A percentile compares a stretch with the other conserved stretches of the same genome.
phyloP scores from a whole-genome alignment of 2,797 vertebrate species.

The Poeciliopsis presidionis region DNA sequence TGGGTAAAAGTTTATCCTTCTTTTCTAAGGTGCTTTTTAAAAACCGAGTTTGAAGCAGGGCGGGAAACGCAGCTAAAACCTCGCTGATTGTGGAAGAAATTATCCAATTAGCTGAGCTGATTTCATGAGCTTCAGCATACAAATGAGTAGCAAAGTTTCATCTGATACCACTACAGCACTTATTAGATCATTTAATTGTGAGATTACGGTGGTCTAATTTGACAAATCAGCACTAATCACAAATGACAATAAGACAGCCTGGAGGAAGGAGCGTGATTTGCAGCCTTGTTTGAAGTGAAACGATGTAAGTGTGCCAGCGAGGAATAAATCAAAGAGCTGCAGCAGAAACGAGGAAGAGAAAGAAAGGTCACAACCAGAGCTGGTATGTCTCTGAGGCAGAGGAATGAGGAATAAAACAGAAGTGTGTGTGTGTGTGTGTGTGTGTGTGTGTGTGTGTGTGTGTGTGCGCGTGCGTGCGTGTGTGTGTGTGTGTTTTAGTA shows the following conservation, averaged over 20 bases:
- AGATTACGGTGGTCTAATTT: slow-evolving; percentile 71
- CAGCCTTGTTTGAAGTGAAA: slow-evolving; percentile 12
- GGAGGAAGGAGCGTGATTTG: slow-evolving; percentile 24
- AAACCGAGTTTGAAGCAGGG: slow-evolving; percentile 28
- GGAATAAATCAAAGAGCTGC: slow-evolving; percentile 38
- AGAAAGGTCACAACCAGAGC: slow-evolving; percentile 17
- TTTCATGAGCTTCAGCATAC: slow-evolving; percentile 64
- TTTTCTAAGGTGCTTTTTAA: slow-evolving; percentile 15
- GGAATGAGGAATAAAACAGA: background rate
- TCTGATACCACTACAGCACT: slow-evolving; percentile 63
- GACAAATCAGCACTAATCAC: slow-evolving; percentile 70
- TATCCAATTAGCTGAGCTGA: slow-evolving; percentile 67
- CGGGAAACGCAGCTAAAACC: slow-evolving; percentile 48
- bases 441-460: background rate
- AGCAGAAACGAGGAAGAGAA: slow-evolving; percentile 15
- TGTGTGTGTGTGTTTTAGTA: background rate
- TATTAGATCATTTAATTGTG: slow-evolving; percentile 72
- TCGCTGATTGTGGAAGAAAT: slow-evolving; percentile 68
- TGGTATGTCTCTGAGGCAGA: background rate
- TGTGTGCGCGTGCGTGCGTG: too few species aligned
- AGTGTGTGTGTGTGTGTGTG: background rate
- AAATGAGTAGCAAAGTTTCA: slow-evolving; percentile 74
- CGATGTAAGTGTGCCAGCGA: slow-evolving; percentile 26
- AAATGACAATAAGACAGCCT: slow-evolving; percentile 67
- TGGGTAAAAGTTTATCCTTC: background rate